These are phyloP conservation scores for Tragelaphus imberbis DNA, from an alignment of 2,113 vertebrate species.

Conservation along the genomic window DNA sequence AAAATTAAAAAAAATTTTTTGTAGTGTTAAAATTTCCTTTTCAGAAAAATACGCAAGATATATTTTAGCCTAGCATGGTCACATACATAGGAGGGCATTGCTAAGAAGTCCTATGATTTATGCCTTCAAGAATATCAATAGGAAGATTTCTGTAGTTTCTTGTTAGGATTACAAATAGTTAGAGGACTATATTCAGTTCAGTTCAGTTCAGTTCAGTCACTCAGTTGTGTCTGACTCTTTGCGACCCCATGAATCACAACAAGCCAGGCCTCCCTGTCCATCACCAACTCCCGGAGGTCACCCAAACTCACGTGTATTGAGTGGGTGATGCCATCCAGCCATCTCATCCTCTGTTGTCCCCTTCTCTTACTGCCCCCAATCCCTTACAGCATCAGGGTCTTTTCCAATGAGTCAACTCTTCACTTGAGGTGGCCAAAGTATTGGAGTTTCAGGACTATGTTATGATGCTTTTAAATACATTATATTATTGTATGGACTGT, in stretches of 20 bases:
- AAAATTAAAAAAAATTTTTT: not conserved
- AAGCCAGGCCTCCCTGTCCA: too few relatives aligned
- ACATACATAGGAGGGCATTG: not conserved
- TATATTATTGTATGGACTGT: not conserved
- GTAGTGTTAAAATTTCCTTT: not conserved
- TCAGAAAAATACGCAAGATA: not conserved
- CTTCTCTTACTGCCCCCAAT: too few relatives aligned
- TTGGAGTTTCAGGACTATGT: not conserved
- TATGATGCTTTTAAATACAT: not conserved
- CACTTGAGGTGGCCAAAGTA: too few relatives aligned
- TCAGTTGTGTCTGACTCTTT: too few relatives aligned
- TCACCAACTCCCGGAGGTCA: too few relatives aligned
- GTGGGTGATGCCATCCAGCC: too few relatives aligned
- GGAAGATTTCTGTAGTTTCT: not conserved
- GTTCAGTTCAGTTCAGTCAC: too few relatives aligned
- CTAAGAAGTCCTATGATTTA: not conserved
- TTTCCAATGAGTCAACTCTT: too few relatives aligned
- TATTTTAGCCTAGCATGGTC: not conserved
- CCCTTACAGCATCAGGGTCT: too few relatives aligned
- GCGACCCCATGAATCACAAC: rapidly evolving
- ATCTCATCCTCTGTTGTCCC: too few relatives aligned
- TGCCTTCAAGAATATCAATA: not conserved
- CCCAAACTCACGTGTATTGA: too few relatives aligned
- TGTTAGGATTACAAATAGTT: not conserved
- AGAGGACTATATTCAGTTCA: not conserved